Evolutionary conservation across 2,113 vertebrate genomes (phyloP).

Genomic region (Gobius niger): DNA sequence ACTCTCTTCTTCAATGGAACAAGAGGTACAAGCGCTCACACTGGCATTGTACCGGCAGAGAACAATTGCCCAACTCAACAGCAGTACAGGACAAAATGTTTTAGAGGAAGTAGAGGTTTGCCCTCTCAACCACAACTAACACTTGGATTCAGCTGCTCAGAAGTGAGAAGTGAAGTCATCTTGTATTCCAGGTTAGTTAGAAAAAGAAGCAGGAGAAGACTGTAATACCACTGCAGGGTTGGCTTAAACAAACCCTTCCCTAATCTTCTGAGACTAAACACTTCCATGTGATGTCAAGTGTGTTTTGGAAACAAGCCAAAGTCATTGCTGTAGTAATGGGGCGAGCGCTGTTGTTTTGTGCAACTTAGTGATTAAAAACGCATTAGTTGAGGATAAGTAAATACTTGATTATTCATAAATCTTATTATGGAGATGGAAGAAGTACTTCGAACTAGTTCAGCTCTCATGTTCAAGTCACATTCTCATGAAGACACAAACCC

Average conservation of each 20-base stretch:
- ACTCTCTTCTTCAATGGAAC: conserved; percentile 94
- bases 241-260: background rate
- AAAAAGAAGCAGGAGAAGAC: background rate
- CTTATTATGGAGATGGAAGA: background rate
- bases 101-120: too few species aligned
- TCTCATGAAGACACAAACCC: too few species aligned
- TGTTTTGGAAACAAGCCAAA: background rate
- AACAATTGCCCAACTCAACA: too few species aligned
- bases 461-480: too few species aligned
- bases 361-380: conserved; percentile 6
- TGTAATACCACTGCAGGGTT: background rate
- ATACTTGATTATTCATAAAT: conserved; percentile 3
- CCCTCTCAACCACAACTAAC: too few species aligned
- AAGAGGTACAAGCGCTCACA: conserved; percentile 70
- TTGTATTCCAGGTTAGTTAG: too few species aligned
- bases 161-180: too few species aligned
- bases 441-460: too few species aligned
- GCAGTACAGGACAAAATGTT: too few species aligned
- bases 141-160: too few species aligned
- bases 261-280: conserved; percentile 9
- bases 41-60: too few species aligned
- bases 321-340: background rate
- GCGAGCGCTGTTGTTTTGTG: conserved; percentile 2
- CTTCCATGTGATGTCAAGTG: conserved; percentile 2
- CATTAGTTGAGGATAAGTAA: background rate